Percentiles rank a stretch among this genome's conserved stretches.
Evolutionary conservation across 2,797 vertebrate genomes (phyloP).

Genomic region (Tapirus indicus): DNA sequence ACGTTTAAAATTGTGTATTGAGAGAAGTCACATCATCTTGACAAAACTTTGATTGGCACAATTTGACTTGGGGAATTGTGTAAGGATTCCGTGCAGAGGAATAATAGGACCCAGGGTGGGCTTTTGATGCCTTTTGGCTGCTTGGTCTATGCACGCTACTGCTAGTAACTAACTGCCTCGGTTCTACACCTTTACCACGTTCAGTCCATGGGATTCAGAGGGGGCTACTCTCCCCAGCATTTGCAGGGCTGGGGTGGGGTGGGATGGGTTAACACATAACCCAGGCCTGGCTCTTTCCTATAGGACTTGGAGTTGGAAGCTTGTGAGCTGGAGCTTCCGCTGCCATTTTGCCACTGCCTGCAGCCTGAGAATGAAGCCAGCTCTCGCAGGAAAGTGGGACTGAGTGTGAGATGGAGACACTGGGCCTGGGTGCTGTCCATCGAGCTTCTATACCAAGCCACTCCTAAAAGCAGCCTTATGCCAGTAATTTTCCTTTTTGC

Average conservation of each 20-base stretch:
- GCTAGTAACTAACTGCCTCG: not conserved
- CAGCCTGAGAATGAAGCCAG: not conserved
- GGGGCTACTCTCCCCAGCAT: not conserved
- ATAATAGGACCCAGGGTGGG: not conserved
- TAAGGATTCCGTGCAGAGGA: not conserved
- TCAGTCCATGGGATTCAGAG: not conserved
- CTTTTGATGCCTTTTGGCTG: not conserved
- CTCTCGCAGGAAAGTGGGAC: not conserved
- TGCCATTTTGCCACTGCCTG: not conserved
- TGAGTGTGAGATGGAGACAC: not conserved
- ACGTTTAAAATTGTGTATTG: not conserved
- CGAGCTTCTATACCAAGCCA: not conserved
- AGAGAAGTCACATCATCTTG: not conserved
- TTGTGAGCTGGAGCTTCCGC: not conserved
- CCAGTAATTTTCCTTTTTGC: not conserved
- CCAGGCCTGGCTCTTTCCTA: not conserved
- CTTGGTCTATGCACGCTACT: not conserved
- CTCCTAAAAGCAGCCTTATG: not conserved
- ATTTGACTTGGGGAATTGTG: not conserved
- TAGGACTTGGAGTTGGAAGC: not conserved
- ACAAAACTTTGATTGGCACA: not conserved
- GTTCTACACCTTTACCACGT: not conserved
- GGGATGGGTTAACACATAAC: no score
- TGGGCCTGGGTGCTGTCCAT: not conserved
- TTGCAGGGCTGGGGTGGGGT: not conserved